Evolutionary conservation across 2,888 invertebrate genomes (phyloP).

Genomic region (Nemoura dubitans): DNA sequence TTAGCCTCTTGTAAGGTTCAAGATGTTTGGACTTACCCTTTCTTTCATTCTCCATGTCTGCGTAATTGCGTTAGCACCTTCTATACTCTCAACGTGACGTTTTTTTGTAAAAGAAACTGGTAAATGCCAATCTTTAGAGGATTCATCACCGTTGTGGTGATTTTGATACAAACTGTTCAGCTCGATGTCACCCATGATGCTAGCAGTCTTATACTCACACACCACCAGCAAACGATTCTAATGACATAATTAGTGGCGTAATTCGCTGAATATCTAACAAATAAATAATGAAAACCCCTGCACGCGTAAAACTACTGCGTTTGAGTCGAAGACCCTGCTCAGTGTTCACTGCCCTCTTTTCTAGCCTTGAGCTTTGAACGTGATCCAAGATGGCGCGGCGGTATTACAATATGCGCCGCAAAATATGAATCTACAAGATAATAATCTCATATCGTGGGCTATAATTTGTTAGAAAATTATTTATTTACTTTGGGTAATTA

Average conservation of each 20-base stretch:
- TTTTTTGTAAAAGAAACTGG: constrained; percentile 78
- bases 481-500: too few relatives aligned
- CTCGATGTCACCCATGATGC: constrained; percentile 30
- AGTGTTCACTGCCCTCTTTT: not conserved
- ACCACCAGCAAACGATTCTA: not conserved
- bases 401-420: not conserved
- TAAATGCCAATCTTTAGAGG: constrained; percentile 71
- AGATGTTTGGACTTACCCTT: constrained; percentile 67
- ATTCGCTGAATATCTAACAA: not conserved
- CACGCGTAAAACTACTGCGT: not conserved
- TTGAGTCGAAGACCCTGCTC: not conserved
- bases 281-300: not conserved
- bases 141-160: constrained; percentile 55
- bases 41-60: constrained; percentile 95
- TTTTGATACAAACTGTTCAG: constrained; percentile 29
- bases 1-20: not conserved
- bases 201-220: not conserved
- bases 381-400: not conserved
- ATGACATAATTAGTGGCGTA: not conserved
- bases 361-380: not conserved
- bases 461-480: too few relatives aligned
- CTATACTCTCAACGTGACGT: constrained; percentile 77
- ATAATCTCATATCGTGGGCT: too few relatives aligned
- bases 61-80: constrained; percentile 70
- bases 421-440: not conserved